These are phyloP conservation scores for Melanostoma mellinum DNA, from an alignment of 2,888 invertebrate species.

Conservation along the genomic window DNA sequence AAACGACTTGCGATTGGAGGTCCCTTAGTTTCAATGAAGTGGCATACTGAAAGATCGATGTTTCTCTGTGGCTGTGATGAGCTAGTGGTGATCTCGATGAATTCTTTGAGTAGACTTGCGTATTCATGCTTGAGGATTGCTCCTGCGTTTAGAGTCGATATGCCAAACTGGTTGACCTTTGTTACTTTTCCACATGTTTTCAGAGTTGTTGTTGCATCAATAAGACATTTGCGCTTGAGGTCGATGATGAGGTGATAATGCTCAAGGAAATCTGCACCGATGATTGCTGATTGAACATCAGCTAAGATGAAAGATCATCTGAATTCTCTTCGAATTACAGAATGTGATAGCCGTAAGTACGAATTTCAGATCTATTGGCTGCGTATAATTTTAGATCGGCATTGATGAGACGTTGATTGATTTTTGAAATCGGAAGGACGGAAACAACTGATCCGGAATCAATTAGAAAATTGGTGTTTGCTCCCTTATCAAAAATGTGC, in stretches of 20 bases:
- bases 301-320: constrained; percentile 66
- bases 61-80: neutral
- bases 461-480: constrained; percentile 57
- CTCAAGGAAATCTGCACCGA: constrained; percentile 23
- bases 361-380: constrained; percentile 65
- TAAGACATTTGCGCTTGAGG: constrained; percentile 13
- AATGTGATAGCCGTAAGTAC: constrained; percentile 50
- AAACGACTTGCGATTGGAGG: constrained; percentile 9
- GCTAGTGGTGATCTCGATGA: neutral
- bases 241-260: constrained; percentile 30
- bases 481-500: constrained; percentile 16
- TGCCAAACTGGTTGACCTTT: constrained; percentile 2
- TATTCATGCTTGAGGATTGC: neutral
- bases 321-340: constrained; percentile 63
- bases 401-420: constrained; percentile 29
- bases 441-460: constrained; percentile 72
- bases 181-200: neutral
- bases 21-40: neutral
- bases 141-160: constrained; percentile 17
- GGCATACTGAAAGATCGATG: neutral
- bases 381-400: constrained; percentile 61
- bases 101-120: neutral
- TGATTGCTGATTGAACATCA: constrained; percentile 27
- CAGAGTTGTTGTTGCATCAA: constrained; percentile 17
- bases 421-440: constrained; percentile 50